These are phyloP conservation scores for Blastobasis adustella DNA, from an alignment of 2,888 invertebrate genomes.

Conservation along the genomic window DNA sequence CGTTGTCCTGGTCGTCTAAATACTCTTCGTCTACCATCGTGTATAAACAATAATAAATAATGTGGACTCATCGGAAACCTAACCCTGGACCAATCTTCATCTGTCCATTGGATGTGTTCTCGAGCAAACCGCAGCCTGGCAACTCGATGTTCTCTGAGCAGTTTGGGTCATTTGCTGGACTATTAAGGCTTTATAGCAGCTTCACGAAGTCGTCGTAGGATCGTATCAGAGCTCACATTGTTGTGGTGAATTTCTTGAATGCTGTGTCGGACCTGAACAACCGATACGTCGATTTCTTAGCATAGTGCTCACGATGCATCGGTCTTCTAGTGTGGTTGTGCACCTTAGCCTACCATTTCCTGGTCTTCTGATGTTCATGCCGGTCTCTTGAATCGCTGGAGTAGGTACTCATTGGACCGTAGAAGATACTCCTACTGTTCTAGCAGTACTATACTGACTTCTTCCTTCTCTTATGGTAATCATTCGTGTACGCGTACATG, in stretches of 20 bases:
- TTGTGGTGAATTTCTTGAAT: not conserved
- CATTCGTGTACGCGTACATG: constrained; percentile 4
- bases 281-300: constrained; percentile 5
- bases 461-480: not conserved
- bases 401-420: constrained; percentile 2
- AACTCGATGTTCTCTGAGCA: not conserved
- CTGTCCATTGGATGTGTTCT: no score
- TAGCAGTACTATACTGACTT: not conserved
- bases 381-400: not conserved
- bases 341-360: constrained; percentile 5
- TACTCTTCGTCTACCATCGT: constrained; percentile 7
- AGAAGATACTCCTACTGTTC: not conserved
- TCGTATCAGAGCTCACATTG: not conserved
- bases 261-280: not conserved
- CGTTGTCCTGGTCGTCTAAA: constrained; percentile 4
- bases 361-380: constrained; percentile 3
- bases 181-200: not conserved
- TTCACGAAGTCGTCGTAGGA: not conserved
- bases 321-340: constrained; percentile 2
- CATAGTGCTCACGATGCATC: constrained; percentile 6
- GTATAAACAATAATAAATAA: not conserved
- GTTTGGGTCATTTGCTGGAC: not conserved
- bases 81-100: no score
- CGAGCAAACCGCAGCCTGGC: not conserved
- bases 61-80: not conserved